A percentile compares a stretch with the other conserved stretches of the same genome.
These are phyloP conservation scores for Sarcophaga bullata DNA, from an alignment of 1,140 invertebrate genomes.

Conservation along the genomic window DNA sequence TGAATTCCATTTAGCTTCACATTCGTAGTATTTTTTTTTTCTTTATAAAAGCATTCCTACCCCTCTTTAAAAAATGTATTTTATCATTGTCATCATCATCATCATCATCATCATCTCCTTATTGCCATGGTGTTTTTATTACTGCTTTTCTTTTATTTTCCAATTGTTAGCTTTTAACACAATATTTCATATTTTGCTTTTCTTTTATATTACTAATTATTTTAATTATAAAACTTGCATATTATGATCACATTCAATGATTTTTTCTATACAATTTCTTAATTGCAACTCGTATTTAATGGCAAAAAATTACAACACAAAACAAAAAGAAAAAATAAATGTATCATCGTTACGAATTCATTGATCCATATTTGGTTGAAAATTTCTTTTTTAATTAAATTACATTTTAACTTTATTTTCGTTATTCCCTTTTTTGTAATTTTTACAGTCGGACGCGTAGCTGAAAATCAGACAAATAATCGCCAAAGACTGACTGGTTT, in stretches of 20 bases:
- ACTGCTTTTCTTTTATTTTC: background rate
- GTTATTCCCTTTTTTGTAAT: background rate
- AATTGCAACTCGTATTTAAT: no score
- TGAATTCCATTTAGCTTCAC: background rate
- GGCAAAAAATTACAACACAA: no score
- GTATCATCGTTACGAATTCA: no score
- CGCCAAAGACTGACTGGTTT: background rate
- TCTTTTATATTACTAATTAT: no score
- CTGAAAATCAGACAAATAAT: background rate
- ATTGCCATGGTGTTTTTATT: background rate
- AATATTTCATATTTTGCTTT: no score
- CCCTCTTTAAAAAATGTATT: conserved; percentile 6
- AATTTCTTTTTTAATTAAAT: background rate
- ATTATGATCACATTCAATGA: no score
- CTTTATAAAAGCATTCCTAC: background rate
- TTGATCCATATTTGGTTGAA: no score
- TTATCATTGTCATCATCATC: background rate
- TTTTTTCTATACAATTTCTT: no score
- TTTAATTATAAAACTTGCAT: no score
- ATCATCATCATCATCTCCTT: background rate
- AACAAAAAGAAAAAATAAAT: no score
- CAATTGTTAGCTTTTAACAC: background rate
- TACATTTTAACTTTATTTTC: background rate
- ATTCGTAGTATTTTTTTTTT: background rate
- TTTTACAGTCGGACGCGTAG: background rate